Percentiles rank a stretch among this genome's conserved stretches.
phyloP scores from a whole-genome alignment of 1,140 invertebrate species.

The Hycleus cichorii region DNA sequence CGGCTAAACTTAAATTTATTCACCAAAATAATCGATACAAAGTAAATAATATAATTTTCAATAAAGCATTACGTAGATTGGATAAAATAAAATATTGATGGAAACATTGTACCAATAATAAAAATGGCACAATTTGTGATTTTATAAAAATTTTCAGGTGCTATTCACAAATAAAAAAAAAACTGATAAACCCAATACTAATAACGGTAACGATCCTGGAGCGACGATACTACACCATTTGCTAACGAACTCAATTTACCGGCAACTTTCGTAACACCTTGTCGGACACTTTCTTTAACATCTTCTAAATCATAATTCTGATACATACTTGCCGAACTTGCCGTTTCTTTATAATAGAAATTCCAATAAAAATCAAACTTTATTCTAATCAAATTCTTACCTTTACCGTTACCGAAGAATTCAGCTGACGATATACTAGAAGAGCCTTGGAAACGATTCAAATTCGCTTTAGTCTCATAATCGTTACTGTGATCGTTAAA shows the following conservation, averaged over 20 bases:
- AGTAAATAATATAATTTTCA: no score
- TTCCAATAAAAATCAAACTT: not conserved
- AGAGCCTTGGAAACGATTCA: conserved; percentile 74
- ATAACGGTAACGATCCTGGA: conserved; percentile 53
- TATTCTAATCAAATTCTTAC: conserved; percentile 10
- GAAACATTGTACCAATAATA: no score
- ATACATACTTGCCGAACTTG: conserved; percentile 30
- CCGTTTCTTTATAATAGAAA: conserved; percentile 6
- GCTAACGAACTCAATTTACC: conserved; percentile 88
- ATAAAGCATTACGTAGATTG: no score
- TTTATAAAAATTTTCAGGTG: no score
- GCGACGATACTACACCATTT: conserved; percentile 86
- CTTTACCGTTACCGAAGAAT: conserved; percentile 70
- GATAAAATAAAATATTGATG: no score
- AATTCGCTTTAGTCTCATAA: conserved; percentile 50
- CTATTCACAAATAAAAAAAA: no score
- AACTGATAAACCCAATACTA: conserved; percentile 17
- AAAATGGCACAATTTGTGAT: no score
- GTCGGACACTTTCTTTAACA: conserved; percentile 91
- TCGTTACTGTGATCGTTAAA: conserved; percentile 67
- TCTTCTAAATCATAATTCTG: conserved; percentile 77
- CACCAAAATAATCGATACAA: no score
- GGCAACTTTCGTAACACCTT: conserved; percentile 95
- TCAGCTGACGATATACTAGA: conserved; percentile 93
- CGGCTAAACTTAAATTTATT: no score